Conservation (phyloP, 2,797 vertebrate genomes). For the Coracias cyanogaster region DNA sequence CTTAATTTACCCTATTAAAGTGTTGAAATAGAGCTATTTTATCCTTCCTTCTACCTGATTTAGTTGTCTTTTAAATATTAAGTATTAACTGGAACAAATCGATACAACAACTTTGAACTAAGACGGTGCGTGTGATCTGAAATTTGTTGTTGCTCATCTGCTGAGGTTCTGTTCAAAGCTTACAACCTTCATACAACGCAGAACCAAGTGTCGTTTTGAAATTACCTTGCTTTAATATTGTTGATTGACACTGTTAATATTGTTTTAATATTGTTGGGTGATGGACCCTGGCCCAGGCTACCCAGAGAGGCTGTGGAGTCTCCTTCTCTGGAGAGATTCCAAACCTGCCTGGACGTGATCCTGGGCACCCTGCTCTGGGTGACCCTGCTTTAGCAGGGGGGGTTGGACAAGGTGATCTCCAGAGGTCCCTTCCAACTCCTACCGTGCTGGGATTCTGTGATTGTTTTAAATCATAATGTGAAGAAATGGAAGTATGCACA, state of each 20-base stretch:
- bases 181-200: not conserved
- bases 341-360: too few species aligned
- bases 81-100: not conserved
- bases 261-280: too few species aligned
- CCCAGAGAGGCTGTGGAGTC: too few species aligned
- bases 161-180: not conserved
- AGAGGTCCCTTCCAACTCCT: too few species aligned
- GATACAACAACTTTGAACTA: not conserved
- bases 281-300: too few species aligned
- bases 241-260: too few species aligned
- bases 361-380: too few species aligned
- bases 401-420: too few species aligned
- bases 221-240: not conserved
- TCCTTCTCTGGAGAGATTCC: too few species aligned
- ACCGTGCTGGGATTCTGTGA: too few species aligned
- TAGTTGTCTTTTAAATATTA: not conserved
- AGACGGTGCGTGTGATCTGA: not conserved
- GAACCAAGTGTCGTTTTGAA: not conserved
- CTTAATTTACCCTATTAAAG: conserved; percentile 17
- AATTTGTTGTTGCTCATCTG: not conserved
- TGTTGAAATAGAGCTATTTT: not conserved
- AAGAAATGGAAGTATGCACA: not conserved
- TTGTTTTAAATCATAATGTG: not conserved
- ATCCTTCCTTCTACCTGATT: not conserved
- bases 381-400: too few species aligned